Evolutionary conservation across 2,888 invertebrate genomes (phyloP).

Genomic region (Chloroclysta siterata): DNA sequence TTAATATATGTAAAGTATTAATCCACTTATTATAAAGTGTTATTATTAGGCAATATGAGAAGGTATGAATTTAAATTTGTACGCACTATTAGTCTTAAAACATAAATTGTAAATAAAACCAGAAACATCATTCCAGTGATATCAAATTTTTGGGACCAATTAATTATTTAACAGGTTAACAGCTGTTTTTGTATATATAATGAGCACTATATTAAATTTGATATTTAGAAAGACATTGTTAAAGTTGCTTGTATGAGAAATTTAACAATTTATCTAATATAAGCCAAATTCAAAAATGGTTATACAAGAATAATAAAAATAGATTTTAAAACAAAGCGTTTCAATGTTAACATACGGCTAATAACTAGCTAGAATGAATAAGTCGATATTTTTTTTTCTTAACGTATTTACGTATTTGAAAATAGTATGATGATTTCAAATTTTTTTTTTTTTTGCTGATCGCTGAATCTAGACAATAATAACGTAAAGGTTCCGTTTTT

Average conservation of each 20-base stretch:
- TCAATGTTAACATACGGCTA: background rate
- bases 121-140: conserved; percentile 28
- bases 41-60: conserved; percentile 29
- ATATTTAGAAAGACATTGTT: background rate
- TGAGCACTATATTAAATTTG: background rate
- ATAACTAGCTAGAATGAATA: too few relatives aligned
- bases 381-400: too few relatives aligned
- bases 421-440: too few relatives aligned
- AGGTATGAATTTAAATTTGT: conserved; percentile 19
- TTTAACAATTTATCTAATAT: background rate
- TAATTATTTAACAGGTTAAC: background rate
- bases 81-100: conserved; percentile 21
- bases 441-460: too few relatives aligned
- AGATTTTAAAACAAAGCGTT: conserved; percentile 4
- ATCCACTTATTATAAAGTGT: conserved; percentile 34
- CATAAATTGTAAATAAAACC: conserved; percentile 37
- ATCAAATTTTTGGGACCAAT: conserved; percentile 33
- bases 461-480: too few relatives aligned
- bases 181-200: background rate
- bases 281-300: conserved; percentile 5
- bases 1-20: conserved; percentile 42
- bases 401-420: too few relatives aligned
- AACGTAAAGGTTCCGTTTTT: too few relatives aligned
- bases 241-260: background rate
- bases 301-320: conserved; percentile 11